Evolutionary conservation across 2,113 vertebrate species (phyloP), one percentile per base, ranked within the genome.

Genomic region (Oncorhynchus mykiss): DNA sequence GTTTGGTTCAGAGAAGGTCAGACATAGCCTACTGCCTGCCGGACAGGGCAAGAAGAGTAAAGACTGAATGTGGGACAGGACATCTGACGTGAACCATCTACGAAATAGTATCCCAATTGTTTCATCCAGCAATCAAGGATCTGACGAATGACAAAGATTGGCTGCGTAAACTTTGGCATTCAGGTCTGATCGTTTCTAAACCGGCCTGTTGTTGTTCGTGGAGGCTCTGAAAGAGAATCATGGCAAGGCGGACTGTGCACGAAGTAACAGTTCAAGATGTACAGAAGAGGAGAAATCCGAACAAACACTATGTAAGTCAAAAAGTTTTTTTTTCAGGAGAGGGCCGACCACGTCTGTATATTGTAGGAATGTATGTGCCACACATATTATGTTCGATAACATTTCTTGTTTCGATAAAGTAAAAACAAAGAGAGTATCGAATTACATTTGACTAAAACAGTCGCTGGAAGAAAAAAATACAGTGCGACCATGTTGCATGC

Each of bases 181-280:
- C 81, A 82, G 85, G 20, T 84, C 80, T 77, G 84, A 79, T 80
- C 80, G 78, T 79, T 79, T 48, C 68, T 67, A 74, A 45, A 25
- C 60, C 0, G 75, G 80, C 71, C 5, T 71, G 66, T 75, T 73
- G 67, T 79, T 64, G 69, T 76, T 39, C 67, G 67, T 74, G 60
- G 72, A 67, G 39, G 12, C 5, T 60, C 66, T 68, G 74, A 83
- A 31, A 72, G 77, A 80, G 84, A 78, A 81, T 66, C 88, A 94
- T 94, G 93, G 91, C 93, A 22, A 88, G 93, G 81, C 88, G 93
- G 70, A 93, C 91, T 57, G 92, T 93, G 73, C 92, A 85, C 74
- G 93, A 94, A 85, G 92, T 94, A 57, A 92, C 90, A 8, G 93
- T 94, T 71, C 93, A 94, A 72, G 93, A 94, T 74, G 92, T 94